Base-by-base conservation (phyloP, 2,888 invertebrate species). In the Leptinotarsa rubiginosa region DNA sequence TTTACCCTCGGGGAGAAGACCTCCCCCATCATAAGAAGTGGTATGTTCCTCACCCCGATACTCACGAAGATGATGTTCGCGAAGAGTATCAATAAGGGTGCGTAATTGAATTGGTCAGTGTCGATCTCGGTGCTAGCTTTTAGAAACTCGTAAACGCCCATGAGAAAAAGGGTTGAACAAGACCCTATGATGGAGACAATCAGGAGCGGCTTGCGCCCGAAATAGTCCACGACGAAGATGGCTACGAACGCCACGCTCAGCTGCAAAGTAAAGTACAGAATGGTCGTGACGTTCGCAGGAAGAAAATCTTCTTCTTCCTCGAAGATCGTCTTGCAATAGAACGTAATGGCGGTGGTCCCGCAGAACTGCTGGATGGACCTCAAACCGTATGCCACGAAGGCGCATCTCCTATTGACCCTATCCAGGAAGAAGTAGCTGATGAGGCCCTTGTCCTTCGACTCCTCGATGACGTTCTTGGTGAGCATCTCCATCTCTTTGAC, bases 321-420 rank as follows among this genome's bases (percentile, higher is more conserved):
- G 41, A 90, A 86, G 13, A 90, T 86, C 0, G 88, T 88, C 77
- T 92, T 91, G 2, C 91, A 90, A 82, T 92, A 92, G 10, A 92
- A 91, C 0, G 91, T 90, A 2, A 92, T 89, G 0, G 92, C 92
- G 47, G 91, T 91, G 69, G 91, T 91, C 2, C 92, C 92, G 79
- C 91, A 91, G 41, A 92, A 82, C 76, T 87, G 87, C 74, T 91
- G 91, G 25, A 90, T 87, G 4, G 89, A 84, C 84, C 90, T 88
- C 12, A 94, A 87, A 15, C 91, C 90, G 31, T 92, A 85, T 47
- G 91, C 90, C 70, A 94, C 91, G 80, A 91, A 88, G 80, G 93
- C 87, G 1, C 93, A 93, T 86, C 91, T 91, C 78, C 91, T 89
- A 82, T 92, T 91, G 0, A 89, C 90, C 52, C 89, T 89, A 79